Evolutionary conservation across 1,140 invertebrate species (phyloP), one percentile per base, ranked within the genome.

Genomic region (Tetranychus cinnabarinus): DNA sequence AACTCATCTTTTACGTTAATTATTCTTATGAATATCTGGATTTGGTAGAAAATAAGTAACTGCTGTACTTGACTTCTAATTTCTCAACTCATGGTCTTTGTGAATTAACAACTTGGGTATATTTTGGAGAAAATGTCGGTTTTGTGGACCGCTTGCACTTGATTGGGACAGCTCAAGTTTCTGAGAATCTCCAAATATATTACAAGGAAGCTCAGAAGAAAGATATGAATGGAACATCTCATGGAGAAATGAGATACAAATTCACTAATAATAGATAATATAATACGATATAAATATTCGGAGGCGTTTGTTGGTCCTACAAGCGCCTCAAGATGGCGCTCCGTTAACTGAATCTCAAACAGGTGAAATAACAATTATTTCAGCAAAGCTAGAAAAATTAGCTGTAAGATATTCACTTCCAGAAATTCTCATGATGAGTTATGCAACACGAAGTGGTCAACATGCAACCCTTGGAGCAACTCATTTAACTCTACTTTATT

Each of bases 401-500:
- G 62, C 64, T 15, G 59, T 64, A 33, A 59, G 46, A 59, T 15
- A 63, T 60, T 59, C 56, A 31, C 13, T 65, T 23, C 50, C 63
- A 12, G 64, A 65, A 56, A 37, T 65, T 10, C 45, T 65, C 6
- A 48, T 60, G 45, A 61, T 58, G 58, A 35, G n/a, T 10, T 64
- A 61, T 60, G 42, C 63, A 8, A 42, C 13, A 7, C n/a, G 15
- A 46, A 31, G 64, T 34, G 64, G 59, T 42, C 47, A 61, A 36
- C 56, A 60, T 47, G 42, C 59, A n/a, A 15, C n/a, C 12, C 56
- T 61, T 50, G 64, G 64, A 3, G 64, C 58, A 1, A 36, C 42
- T 10, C 42, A 65, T 55, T 57, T 63, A 37, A 50, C 39, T 10
- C 31, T 50, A 23, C 47, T 65, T 4, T 45, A 33, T 12, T 61